A percentile compares a stretch with the other conserved stretches of the same genome.
Evolutionary conservation across 1,140 invertebrate genomes (phyloP).

Genomic region (Sarcophaga peregrina): DNA sequence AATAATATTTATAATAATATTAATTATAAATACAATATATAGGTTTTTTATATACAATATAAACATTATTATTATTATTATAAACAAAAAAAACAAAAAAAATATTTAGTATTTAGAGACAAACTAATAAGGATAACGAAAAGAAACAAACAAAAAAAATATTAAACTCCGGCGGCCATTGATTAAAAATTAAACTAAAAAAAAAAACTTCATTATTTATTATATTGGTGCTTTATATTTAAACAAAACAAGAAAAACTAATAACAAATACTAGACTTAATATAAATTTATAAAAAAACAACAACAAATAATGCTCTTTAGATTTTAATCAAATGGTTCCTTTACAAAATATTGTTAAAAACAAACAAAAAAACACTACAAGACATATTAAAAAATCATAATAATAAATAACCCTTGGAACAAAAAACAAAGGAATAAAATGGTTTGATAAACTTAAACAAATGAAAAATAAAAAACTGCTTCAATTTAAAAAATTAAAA

Average conservation of each 20-base stretch:
- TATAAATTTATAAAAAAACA: neutral
- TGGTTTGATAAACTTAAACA: neutral
- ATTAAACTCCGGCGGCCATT: slow-evolving; percentile 30
- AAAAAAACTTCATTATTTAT: slow-evolving; percentile 33
- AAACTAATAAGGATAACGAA: slow-evolving; percentile 11
- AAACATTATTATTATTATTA: neutral
- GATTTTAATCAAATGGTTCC: slow-evolving; percentile 39
- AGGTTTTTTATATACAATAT: slow-evolving; percentile 5
- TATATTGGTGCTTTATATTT: slow-evolving; percentile 40
- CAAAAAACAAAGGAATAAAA: slow-evolving; percentile 23
- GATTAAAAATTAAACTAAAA: slow-evolving; percentile 7
- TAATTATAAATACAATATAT: slow-evolving; percentile 17
- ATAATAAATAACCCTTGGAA: neutral
- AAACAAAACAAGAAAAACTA: too few species aligned
- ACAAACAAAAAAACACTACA: slow-evolving; percentile 13
- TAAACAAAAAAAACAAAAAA: neutral
- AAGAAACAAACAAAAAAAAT: slow-evolving; percentile 9
- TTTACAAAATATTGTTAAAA: slow-evolving; percentile 17
- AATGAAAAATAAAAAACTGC: neutral
- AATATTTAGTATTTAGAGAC: neutral
- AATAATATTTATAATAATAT: neutral
- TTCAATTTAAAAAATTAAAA: slow-evolving; percentile 7
- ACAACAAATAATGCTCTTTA: slow-evolving; percentile 33
- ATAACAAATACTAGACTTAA: slow-evolving; percentile 2
- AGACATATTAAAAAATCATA: neutral